phyloP scores from a whole-genome alignment of 2,113 vertebrate genomes.

The Coptodon rendalli region DNA sequence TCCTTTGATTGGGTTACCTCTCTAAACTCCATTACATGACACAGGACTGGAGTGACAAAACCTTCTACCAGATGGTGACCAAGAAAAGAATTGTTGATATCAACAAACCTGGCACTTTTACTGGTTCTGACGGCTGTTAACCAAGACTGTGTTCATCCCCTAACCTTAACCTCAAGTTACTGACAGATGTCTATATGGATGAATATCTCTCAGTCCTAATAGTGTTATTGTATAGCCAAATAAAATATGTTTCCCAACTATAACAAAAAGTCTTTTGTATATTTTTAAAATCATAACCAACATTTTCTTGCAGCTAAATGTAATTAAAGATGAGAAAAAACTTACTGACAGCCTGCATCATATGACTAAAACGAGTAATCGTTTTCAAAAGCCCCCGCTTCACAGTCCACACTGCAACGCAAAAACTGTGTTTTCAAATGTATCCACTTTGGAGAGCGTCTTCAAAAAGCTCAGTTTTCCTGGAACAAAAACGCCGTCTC shows the following conservation, averaged over 20 bases:
- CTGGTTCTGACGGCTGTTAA: not conserved
- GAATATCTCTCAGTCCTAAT: not conserved
- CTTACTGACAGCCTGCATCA: not conserved
- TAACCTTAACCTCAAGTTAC: not conserved
- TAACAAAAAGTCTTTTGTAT: not conserved
- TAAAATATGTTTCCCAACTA: not conserved
- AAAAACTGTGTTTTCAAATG: not conserved
- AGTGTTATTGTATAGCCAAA: not conserved
- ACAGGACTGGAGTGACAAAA: not conserved
- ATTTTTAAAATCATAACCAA: not conserved
- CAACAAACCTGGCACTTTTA: not conserved
- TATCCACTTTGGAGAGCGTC: not conserved
- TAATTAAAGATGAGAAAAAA: not conserved
- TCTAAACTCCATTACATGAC: not conserved
- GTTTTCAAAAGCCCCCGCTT: not conserved
- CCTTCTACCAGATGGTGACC: not conserved
- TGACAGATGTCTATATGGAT: not conserved
- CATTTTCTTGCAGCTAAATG: not conserved
- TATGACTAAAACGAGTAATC: not conserved
- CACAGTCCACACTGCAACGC: not conserved
- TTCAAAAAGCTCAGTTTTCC: not conserved
- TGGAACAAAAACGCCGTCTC: fast-evolving
- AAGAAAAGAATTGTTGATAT: not conserved
- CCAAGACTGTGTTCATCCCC: fast-evolving
- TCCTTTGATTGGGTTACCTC: not conserved